Percentiles rank a stretch among this genome's conserved stretches.
These are phyloP conservation scores for Elaeidobius kamerunicus DNA, from an alignment of 2,888 invertebrate genomes.

Conservation along the genomic window DNA sequence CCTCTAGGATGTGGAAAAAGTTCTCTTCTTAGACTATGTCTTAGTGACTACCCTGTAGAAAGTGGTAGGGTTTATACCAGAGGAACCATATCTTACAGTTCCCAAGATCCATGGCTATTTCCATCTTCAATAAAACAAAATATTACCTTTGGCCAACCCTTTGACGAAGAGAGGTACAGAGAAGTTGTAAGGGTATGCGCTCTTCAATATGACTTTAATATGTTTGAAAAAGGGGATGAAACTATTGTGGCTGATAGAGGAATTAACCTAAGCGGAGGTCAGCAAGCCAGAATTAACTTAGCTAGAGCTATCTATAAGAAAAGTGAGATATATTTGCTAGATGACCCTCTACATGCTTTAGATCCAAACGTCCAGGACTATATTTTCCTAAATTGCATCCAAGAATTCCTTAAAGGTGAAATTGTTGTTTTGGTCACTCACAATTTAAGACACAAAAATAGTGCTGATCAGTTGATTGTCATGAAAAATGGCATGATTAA, in stretches of 20 bases:
- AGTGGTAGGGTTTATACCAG: slow-evolving; percentile 51
- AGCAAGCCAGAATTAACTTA: slow-evolving; percentile 81
- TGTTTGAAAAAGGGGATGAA: slow-evolving; percentile 60
- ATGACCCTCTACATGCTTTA: slow-evolving; percentile 85
- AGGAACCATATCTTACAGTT: slow-evolving; percentile 56
- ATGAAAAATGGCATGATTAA: slow-evolving; percentile 52
- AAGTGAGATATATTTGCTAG: slow-evolving; percentile 79
- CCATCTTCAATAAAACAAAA: slow-evolving; percentile 67
- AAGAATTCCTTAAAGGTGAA: slow-evolving; percentile 58
- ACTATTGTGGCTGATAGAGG: slow-evolving; percentile 79
- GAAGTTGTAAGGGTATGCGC: slow-evolving; percentile 64
- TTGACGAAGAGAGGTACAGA: slow-evolving; percentile 56
- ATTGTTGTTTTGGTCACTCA: slow-evolving; percentile 72
- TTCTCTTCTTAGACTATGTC: slow-evolving; percentile 47
- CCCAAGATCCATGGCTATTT: slow-evolving; percentile 63
- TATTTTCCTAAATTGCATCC: slow-evolving; percentile 76
- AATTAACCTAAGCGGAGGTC: slow-evolving; percentile 71
- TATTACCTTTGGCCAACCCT: slow-evolving; percentile 68
- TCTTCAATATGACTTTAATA: slow-evolving; percentile 56
- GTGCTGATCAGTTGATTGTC: slow-evolving; percentile 41
- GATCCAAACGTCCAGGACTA: slow-evolving; percentile 77
- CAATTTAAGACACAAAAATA: slow-evolving; percentile 60
- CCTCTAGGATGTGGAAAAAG: slow-evolving; percentile 65
- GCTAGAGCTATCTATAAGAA: slow-evolving; percentile 81
- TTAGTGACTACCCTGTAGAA: slow-evolving; percentile 46